phyloP scores from a whole-genome alignment of 2,888 invertebrate genomes.

The Ecliptopera silaceata region DNA sequence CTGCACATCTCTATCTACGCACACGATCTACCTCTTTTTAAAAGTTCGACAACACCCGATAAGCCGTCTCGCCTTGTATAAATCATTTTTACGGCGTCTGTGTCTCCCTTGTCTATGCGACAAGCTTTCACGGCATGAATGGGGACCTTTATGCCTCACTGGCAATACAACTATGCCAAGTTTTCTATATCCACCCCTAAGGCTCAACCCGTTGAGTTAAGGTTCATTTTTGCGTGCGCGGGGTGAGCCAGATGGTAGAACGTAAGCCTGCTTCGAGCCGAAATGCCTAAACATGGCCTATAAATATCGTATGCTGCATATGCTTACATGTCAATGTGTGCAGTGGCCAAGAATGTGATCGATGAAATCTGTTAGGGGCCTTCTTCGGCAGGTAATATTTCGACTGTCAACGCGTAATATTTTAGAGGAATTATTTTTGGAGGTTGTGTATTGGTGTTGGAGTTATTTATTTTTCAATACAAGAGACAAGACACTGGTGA shows the following conservation, averaged over 20 bases:
- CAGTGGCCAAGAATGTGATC: constrained; percentile 41
- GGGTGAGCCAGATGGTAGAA: constrained; percentile 34
- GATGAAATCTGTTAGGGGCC: constrained; percentile 41
- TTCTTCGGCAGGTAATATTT: constrained; percentile 34
- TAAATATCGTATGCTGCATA: constrained; percentile 68
- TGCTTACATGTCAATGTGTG: constrained; percentile 48
- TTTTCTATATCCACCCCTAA: constrained; percentile 20
- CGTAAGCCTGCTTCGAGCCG: constrained; percentile 51
- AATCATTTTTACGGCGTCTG: constrained; percentile 75
- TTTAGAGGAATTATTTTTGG: constrained; percentile 23
- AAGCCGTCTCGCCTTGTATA: constrained; percentile 67
- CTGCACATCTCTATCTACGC: constrained; percentile 46
- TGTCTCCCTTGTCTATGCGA: constrained; percentile 69
- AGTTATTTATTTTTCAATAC: constrained; percentile 10
- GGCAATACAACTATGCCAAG: constrained; percentile 50
- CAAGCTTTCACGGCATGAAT: constrained; percentile 75
- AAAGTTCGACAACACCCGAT: constrained; percentile 68
- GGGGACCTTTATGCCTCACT: constrained; percentile 67
- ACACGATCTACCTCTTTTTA: constrained; percentile 62
- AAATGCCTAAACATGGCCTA: constrained; percentile 71
- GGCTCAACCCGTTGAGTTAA: constrained; percentile 34
- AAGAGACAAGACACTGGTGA: constrained; percentile 1
- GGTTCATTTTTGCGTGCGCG: constrained; percentile 39
- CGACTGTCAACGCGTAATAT: constrained; percentile 22
- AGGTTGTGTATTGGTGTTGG: constrained; percentile 13